phyloP scores from a whole-genome alignment of 2,797 vertebrate species.

The Phrynocephalus guinanensis region DNA sequence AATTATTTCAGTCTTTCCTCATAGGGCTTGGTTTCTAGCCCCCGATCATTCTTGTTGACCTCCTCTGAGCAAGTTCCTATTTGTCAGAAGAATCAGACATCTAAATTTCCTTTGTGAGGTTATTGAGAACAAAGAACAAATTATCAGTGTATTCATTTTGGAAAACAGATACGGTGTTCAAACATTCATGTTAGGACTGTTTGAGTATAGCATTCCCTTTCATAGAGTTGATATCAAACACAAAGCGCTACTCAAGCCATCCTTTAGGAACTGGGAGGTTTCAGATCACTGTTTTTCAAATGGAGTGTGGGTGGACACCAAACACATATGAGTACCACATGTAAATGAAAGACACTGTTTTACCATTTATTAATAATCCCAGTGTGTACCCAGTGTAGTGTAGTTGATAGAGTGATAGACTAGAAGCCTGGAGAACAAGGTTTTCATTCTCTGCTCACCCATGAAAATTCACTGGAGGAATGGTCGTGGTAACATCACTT shows the following conservation, averaged over 20 bases:
- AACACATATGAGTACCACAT: not conserved
- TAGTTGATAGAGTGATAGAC: no score
- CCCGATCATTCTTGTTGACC: no score
- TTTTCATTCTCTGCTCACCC: no score
- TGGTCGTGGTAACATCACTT: no score
- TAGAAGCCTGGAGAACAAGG: no score
- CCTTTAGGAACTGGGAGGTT: not conserved
- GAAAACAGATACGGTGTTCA: constrained; percentile 15
- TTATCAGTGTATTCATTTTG: constrained; percentile 10
- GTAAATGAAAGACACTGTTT: not conserved
- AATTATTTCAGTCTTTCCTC: no score
- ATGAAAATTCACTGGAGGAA: no score
- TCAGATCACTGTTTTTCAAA: not conserved
- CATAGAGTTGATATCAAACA: not conserved
- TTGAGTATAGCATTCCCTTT: not conserved
- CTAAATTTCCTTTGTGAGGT: not conserved
- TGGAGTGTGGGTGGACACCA: no score
- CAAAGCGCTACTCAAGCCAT: not conserved
- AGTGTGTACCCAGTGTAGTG: not conserved
- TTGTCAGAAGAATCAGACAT: not conserved
- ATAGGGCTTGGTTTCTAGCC: no score
- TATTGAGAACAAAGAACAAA: constrained; percentile 26
- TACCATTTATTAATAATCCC: not conserved
- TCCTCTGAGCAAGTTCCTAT: no score
- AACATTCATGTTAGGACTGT: not conserved